A percentile compares a stretch with the other conserved stretches of the same genome.
These are phyloP conservation scores for Hycleus cichorii DNA, from an alignment of 1,140 invertebrate species.

Conservation along the genomic window DNA sequence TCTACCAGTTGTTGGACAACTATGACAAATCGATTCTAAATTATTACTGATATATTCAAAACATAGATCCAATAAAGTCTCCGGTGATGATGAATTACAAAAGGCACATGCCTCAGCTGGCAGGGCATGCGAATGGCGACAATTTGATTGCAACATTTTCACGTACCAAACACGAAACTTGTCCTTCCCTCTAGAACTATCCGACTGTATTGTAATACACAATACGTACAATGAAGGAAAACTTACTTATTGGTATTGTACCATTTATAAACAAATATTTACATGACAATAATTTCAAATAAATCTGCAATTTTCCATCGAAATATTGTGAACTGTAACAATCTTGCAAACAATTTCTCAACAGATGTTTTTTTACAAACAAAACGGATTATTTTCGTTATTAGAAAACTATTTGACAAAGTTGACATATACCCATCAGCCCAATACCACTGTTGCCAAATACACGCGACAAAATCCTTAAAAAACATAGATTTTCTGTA, in stretches of 20 bases:
- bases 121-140: conserved; percentile 35
- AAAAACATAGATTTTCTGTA: neutral
- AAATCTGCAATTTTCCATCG: neutral
- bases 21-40: conserved; percentile 51
- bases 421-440: neutral
- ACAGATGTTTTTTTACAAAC: neutral
- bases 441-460: neutral
- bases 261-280: neutral
- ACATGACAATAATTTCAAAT: neutral
- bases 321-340: neutral
- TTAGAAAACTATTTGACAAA: conserved; percentile 1
- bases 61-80: conserved; percentile 53
- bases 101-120: conserved; percentile 35
- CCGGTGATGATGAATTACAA: conserved; percentile 33
- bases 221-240: no score
- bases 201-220: neutral
- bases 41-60: conserved; percentile 57
- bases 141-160: conserved; percentile 35
- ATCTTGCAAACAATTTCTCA: neutral
- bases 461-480: neutral
- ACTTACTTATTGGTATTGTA: no score
- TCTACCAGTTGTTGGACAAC: conserved; percentile 35
- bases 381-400: conserved; percentile 1
- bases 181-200: neutral
- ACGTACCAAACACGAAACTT: neutral